These are phyloP conservation scores for Vireo altiloquus DNA, from an alignment of 2,113 vertebrate genomes.

Conservation along the genomic window DNA sequence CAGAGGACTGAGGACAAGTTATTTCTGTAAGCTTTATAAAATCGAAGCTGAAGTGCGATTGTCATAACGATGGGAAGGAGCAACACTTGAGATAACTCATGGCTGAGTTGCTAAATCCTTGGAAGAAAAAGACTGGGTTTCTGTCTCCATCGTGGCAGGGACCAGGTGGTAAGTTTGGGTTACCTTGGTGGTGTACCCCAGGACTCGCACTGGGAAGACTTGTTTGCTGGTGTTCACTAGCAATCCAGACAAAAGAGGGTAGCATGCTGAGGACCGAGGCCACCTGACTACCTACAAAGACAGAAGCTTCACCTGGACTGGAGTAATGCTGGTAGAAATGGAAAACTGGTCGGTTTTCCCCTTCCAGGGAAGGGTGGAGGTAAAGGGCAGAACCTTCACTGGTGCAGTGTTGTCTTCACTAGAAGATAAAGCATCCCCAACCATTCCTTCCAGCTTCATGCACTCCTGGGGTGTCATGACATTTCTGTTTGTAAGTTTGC, in stretches of 20 bases:
- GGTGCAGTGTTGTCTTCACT: background rate
- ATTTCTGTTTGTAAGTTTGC: background rate
- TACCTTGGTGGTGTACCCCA: background rate
- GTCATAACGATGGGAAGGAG: background rate
- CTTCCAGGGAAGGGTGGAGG: background rate
- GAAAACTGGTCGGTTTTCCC: rapidly evolving
- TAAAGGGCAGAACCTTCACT: background rate
- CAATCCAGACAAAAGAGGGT: background rate
- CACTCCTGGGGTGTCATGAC: background rate
- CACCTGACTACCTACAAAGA: background rate
- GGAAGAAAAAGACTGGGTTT: background rate
- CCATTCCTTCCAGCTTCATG: background rate
- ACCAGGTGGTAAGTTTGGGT: background rate
- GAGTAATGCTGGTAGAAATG: background rate
- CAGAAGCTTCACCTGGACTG: background rate
- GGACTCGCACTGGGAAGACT: background rate
- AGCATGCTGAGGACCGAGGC: background rate
- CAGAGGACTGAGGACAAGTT: background rate
- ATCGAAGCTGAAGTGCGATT: background rate
- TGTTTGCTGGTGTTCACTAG: rapidly evolving
- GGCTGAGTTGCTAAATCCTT: background rate
- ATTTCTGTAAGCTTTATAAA: background rate
- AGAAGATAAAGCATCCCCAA: background rate
- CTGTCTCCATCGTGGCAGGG: background rate
- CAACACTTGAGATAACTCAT: background rate